These are phyloP conservation scores for Spea hammondii DNA, from an alignment of 2,797 vertebrate genomes.

Conservation along the genomic window DNA sequence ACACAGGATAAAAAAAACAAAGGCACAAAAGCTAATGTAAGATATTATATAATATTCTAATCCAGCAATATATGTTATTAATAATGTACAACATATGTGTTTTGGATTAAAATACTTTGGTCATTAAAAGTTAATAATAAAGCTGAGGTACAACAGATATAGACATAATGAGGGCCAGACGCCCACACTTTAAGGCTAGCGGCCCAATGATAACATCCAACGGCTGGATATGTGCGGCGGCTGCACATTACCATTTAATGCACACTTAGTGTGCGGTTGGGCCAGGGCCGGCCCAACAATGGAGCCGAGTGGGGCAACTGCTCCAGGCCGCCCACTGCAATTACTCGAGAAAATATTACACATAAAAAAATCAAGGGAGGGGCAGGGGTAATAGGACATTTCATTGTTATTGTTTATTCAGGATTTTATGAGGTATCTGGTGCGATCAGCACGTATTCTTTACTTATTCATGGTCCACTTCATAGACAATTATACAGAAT, in stretches of 20 bases:
- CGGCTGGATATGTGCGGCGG: too few species aligned
- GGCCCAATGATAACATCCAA: too few species aligned
- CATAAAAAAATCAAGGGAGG: constrained; percentile 14
- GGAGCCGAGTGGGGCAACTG: too few species aligned
- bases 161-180: too few species aligned
- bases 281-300: too few species aligned
- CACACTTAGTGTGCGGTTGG: too few species aligned
- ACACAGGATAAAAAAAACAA: constrained; percentile 3
- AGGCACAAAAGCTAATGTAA: constrained; percentile 17
- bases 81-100: neutral
- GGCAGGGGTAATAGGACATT: constrained; percentile 5
- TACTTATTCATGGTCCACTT: constrained; percentile 31
- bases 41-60: neutral
- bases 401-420: constrained; percentile 43
- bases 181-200: too few species aligned
- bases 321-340: too few species aligned
- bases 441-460: constrained; percentile 16
- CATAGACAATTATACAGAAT: too few species aligned
- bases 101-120: constrained; percentile 32
- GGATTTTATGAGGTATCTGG: constrained; percentile 36
- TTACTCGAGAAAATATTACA: constrained; percentile 46
- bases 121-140: constrained; percentile 17
- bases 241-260: too few species aligned
- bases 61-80: too few species aligned
- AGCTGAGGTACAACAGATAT: constrained; percentile 36